Conservation (phyloP, 2,888 invertebrate genomes). For the Eupelmus urozonus region DNA sequence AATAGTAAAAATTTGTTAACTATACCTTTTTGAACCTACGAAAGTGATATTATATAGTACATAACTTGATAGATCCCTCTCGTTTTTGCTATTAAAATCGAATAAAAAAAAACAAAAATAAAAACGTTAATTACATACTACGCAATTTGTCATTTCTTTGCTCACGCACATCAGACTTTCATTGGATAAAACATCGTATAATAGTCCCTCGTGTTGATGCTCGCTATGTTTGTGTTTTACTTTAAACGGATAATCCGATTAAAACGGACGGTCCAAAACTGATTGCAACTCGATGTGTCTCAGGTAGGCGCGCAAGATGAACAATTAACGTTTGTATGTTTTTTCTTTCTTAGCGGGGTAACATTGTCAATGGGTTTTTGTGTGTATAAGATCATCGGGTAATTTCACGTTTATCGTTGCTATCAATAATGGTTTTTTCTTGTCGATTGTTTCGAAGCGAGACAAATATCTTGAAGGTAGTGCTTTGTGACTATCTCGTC, state of each 20-base stretch:
- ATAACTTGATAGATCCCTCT: constrained; percentile 38
- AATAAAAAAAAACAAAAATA: constrained; percentile 30
- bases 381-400: constrained; percentile 2
- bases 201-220: constrained; percentile 46
- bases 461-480: constrained; percentile 30
- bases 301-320: constrained; percentile 39
- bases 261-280: constrained; percentile 43
- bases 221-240: constrained; percentile 18
- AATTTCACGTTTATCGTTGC: constrained; percentile 37
- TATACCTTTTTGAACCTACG: constrained; percentile 24
- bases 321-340: constrained; percentile 23
- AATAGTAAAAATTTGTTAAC: constrained; percentile 44
- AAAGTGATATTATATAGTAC: constrained; percentile 22
- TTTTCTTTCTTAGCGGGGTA: constrained; percentile 8
- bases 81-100: constrained; percentile 16
- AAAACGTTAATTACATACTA: constrained; percentile 35
- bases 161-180: constrained; percentile 52
- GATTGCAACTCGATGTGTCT: constrained; percentile 45
- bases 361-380: constrained; percentile 26
- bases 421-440: constrained; percentile 22
- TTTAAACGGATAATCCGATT: constrained; percentile 35
- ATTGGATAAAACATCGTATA: constrained; percentile 34
- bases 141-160: constrained; percentile 54
- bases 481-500: constrained; percentile 11
- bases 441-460: constrained; percentile 30